Base-by-base conservation (phyloP, 1,140 invertebrate species). In the Melipona quadrifasciata region DNA sequence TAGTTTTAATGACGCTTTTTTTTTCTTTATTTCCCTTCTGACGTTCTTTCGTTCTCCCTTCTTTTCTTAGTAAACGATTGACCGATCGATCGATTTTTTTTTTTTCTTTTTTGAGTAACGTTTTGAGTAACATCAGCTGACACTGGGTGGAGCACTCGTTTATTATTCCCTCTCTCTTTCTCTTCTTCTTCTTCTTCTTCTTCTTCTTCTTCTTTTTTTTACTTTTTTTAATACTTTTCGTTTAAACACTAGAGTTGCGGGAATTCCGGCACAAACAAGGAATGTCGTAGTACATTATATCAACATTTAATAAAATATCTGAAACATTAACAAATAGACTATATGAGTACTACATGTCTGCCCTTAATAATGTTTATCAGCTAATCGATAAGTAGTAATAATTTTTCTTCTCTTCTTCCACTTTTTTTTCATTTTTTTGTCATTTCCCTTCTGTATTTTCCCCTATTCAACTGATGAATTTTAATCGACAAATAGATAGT, bases 281-380 rank as follows among this genome's bases (percentile, higher is more conserved):
- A 94, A 94, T 94, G 93, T 94, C 90, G 90, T 93, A 93, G 91
- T 94, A 94, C 90, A 94, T 93, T 93, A 93, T 94, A 93, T 94
- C 93, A 94, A 94, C 93, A 94, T 94, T 94, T 94, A 94, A 94
- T 94, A 94, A 94, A 94, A 92, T 94, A 94, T 94, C 92, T 94
- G 93, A 94, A 94, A 94, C 93, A 94, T 94, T 93, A 94, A 94
- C 93, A 93, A 94, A 94, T 93, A 93, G 92, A 92, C 91, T 94
- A 93, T 93, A 93, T 92, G 92, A 93, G 91, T 92, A 92, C 92
- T 92, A 92, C 91, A 92, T 89, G 91, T 91, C 91, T 94, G 91
- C 74, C 89, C 87, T 92, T 92, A 91, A 84, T 84, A 84, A 89
- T 84, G 86, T 84, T 92, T 82, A 89, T 90, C 82, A 91, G 88